These are phyloP conservation scores for Petrosia ficiformis DNA, from an alignment of 37 sponge, comb jelly and placozoan species.

Conservation along the genomic window DNA sequence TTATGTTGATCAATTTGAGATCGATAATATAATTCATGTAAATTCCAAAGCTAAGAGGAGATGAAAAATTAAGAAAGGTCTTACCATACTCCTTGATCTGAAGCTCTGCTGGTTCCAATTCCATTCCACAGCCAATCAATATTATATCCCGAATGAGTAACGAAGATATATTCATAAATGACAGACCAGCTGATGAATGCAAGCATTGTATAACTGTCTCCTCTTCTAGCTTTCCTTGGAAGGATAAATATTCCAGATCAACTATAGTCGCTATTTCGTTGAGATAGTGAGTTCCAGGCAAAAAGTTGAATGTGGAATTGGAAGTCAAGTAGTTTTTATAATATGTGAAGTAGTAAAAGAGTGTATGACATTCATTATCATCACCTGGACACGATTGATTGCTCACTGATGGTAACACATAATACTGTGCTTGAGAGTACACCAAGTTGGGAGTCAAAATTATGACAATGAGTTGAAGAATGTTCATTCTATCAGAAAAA, in stretches of 20 bases:
- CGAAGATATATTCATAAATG: neutral
- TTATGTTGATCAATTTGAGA: neutral
- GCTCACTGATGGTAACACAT: neutral
- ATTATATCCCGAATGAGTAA: neutral
- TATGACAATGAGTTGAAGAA: too few relatives aligned
- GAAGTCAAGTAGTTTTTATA: neutral
- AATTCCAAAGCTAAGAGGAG: neutral
- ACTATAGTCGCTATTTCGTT: neutral
- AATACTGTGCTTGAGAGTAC: too few relatives aligned
- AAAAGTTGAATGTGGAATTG: slow-evolving; percentile 9
- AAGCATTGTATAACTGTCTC: neutral
- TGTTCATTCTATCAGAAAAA: too few relatives aligned
- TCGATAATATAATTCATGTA: neutral
- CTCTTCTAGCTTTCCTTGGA: neutral
- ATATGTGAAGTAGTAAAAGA: neutral
- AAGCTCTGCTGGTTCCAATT: neutral
- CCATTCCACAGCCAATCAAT: neutral
- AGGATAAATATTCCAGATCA: neutral
- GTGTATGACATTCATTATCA: neutral
- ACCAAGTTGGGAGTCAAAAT: too few relatives aligned
- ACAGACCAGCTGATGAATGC: neutral
- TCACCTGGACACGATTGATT: neutral
- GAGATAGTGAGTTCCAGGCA: slow-evolving; percentile 6
- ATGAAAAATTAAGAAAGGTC: neutral
- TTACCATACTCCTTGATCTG: neutral